These are phyloP conservation scores for Syritta pipiens DNA, from an alignment of 2,888 invertebrate species.

Conservation along the genomic window DNA sequence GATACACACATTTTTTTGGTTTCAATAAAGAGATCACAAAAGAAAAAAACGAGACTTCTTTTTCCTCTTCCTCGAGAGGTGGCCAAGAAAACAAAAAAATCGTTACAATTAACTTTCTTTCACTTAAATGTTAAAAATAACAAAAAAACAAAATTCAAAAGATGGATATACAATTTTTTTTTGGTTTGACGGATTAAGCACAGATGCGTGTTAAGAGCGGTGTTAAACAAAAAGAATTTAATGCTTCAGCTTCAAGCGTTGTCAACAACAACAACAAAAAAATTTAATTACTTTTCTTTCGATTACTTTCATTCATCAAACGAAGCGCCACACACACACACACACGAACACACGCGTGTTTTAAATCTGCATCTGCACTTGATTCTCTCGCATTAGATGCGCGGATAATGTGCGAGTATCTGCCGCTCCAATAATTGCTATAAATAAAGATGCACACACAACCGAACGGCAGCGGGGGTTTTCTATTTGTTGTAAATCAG, in stretches of 20 bases:
- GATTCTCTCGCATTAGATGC: conserved; percentile 47
- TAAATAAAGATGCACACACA: too few species aligned
- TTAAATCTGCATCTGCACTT: conserved; percentile 15
- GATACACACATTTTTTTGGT: neutral
- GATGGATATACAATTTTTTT: neutral
- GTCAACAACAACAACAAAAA: conserved; percentile 10
- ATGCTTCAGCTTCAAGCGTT: conserved; percentile 1
- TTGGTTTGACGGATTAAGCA: too few species aligned
- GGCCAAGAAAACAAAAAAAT: too few species aligned
- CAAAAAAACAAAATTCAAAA: neutral
- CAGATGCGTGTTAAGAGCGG: conserved; percentile 33
- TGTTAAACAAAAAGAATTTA: conserved; percentile 1
- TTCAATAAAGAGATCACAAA: conserved; percentile 36
- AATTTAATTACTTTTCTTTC: conserved; percentile 33
- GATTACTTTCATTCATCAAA: conserved; percentile 56
- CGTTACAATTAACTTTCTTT: conserved; percentile 29
- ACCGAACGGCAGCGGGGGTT: too few species aligned
- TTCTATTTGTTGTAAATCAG: conserved; percentile 37
- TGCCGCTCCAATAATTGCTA: conserved; percentile 62
- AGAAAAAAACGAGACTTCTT: neutral
- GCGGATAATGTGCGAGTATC: conserved; percentile 37
- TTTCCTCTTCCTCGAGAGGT: neutral
- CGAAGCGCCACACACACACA: conserved; percentile 40
- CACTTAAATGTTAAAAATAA: conserved; percentile 7
- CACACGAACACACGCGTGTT: conserved; percentile 2